Base-by-base conservation (phyloP, 2,888 invertebrate genomes). In the Cybosia mesomella region DNA sequence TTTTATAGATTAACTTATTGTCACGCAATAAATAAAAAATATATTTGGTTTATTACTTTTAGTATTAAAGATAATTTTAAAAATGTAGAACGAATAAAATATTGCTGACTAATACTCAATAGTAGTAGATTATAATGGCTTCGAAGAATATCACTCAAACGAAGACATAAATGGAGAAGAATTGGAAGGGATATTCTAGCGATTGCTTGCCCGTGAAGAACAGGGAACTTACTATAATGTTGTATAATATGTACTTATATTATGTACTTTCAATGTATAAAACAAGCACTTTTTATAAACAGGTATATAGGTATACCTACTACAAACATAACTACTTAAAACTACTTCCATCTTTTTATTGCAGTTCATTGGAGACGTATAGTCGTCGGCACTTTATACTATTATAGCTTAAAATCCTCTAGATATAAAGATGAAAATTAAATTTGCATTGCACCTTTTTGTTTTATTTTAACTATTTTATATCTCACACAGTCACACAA, bases 381-480 rank as follows among this genome's bases (percentile, higher is more conserved):
- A 72, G 74, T 72, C 66, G 61, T 68, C 75, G 73, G 80, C 80
- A 81, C 82, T 73, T 75, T 63, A 67, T 65, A 55, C 65, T 69
- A 63, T 72, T 68, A 58, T 72, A 68, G 61, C 70, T 70, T 70
- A 66, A 69, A 74, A 62, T 69, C 57, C 58, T 68, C 66, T 68
- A 54, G 54, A 62, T 72, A 70, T 69, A 73, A 72, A 71, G 68
- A 77, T 73, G 68, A 71, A 79, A 82, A 77, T 75, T 64, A 76
- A 70, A 70, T 71, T 80, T 75, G 79, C 81, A 88, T 88, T 89
- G 89, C 91, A 91, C 90, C 87, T 81, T 85, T 84, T 84, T 70
- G 74, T 83, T 87, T 84, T 85, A 86, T 81, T 70, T 74, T 87
- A 83, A 74, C 79, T 81, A 83, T 82, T 85, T 79, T 81, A 83